Evolutionary conservation across 2,888 invertebrate species (phyloP).

Genomic region (Aphidius colemani): DNA sequence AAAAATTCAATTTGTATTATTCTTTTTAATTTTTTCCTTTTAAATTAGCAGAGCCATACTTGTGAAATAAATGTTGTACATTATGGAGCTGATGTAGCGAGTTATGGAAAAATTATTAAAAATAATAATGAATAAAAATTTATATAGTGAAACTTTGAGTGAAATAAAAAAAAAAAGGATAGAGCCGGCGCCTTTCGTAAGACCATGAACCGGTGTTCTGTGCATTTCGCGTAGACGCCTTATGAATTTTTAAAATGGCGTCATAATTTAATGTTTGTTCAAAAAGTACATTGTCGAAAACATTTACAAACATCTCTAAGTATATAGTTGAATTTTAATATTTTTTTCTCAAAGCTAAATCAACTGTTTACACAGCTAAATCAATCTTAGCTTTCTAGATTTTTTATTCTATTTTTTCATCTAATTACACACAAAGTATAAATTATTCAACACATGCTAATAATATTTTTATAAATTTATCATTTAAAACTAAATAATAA

Average conservation of each 20-base stretch:
- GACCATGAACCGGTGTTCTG: constrained; percentile 35
- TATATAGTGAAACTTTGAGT: not conserved
- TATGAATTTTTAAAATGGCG: constrained; percentile 41
- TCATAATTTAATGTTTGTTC: constrained; percentile 2
- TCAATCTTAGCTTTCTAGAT: constrained; percentile 16
- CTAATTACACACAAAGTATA: no score
- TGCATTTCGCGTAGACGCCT: constrained; percentile 40
- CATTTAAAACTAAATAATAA: no score
- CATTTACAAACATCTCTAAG: no score
- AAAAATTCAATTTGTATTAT: not conserved
- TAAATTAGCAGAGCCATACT: constrained; percentile 4
- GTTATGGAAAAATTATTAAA: constrained; percentile 18
- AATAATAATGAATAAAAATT: constrained; percentile 1
- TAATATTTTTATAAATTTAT: no score
- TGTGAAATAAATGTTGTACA: constrained; percentile 19
- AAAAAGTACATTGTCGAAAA: no score
- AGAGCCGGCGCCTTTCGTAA: constrained; percentile 35
- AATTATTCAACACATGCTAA: no score
- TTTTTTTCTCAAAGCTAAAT: not conserved
- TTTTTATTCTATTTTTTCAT: constrained; percentile 29
- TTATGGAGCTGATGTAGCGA: constrained; percentile 34
- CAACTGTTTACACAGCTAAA: not conserved
- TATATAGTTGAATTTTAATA: no score
- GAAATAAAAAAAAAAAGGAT: constrained; percentile 25
- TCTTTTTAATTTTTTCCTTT: not conserved